Conservation (phyloP, 2,113 vertebrate genomes). For the Campylomormyrus numenius region DNA sequence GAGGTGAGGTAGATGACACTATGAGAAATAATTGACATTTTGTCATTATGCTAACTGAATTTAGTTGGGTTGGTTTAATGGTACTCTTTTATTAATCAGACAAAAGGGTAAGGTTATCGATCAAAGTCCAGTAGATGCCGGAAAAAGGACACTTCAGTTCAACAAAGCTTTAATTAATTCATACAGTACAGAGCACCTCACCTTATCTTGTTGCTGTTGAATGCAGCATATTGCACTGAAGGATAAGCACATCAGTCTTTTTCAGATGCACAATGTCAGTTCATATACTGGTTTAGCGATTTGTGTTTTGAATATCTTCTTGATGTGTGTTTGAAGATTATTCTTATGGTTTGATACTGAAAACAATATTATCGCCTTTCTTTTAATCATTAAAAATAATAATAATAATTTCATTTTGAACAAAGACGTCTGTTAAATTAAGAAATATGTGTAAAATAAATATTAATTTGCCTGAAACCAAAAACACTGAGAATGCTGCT, state of each 20-base stretch:
- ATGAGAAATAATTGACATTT: slow-evolving; percentile 12
- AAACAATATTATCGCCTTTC: background rate
- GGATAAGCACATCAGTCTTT: background rate
- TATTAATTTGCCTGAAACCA: background rate
- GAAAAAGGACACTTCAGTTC: slow-evolving; percentile 6
- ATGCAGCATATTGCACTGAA: background rate
- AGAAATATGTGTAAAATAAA: background rate
- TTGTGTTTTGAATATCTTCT: too few species aligned
- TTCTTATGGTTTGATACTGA: background rate
- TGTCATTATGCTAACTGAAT: slow-evolving; percentile 2
- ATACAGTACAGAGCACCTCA: slow-evolving; percentile 10
- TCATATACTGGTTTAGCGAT: background rate
- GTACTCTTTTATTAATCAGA: slow-evolving; percentile 17
- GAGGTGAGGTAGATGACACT: background rate
- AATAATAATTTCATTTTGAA: background rate
- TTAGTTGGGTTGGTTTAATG: slow-evolving; percentile 5
- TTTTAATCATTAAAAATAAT: background rate
- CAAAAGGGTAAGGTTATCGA: slow-evolving; percentile 9
- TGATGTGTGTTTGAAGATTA: background rate
- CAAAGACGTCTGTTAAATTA: background rate
- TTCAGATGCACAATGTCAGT: background rate
- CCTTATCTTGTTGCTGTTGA: slow-evolving; percentile 6
- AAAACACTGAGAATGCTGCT: background rate
- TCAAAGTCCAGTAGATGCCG: slow-evolving; percentile 19
- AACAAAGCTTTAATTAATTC: slow-evolving; percentile 21